phyloP scores from a whole-genome alignment of 23 tunicate species.

The Botrylloides violaceus region DNA sequence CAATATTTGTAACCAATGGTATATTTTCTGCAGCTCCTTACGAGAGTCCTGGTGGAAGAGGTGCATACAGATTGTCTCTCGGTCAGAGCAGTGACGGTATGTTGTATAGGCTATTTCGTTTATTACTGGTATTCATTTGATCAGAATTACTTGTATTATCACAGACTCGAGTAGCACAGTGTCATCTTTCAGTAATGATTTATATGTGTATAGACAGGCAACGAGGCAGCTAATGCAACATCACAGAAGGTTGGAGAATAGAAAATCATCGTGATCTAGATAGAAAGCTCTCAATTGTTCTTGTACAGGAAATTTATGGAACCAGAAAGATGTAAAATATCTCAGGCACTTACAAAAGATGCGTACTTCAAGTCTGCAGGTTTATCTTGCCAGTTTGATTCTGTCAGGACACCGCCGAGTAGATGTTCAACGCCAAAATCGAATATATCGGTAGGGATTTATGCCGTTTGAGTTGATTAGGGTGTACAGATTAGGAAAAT shows the following conservation, averaged over 20 bases:
- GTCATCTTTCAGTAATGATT: not conserved
- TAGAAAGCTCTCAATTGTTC: too few relatives aligned
- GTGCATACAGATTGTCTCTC: not conserved
- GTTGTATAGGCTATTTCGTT: not conserved
- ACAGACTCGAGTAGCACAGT: not conserved
- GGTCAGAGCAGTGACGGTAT: conserved; percentile 28
- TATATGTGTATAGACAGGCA: not conserved
- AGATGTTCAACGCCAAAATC: not conserved
- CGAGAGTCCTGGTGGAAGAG: not conserved
- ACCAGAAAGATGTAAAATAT: too few relatives aligned
- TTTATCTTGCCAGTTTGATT: not conserved
- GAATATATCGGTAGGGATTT: too few relatives aligned
- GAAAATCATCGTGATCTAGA: too few relatives aligned
- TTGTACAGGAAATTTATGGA: too few relatives aligned
- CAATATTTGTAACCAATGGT: too few relatives aligned
- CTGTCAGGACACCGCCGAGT: not conserved
- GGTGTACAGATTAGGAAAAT: too few relatives aligned
- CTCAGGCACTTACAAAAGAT: too few relatives aligned
- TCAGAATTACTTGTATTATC: too few relatives aligned
- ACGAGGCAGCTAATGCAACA: not conserved
- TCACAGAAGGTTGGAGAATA: not conserved
- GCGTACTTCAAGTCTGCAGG: not conserved
- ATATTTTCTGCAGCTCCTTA: conserved; percentile 16
- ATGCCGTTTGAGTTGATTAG: too few relatives aligned
- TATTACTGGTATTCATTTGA: not conserved